Evolutionary conservation across 2,113 vertebrate genomes (phyloP).

Genomic region (Triplophysa dalaica): DNA sequence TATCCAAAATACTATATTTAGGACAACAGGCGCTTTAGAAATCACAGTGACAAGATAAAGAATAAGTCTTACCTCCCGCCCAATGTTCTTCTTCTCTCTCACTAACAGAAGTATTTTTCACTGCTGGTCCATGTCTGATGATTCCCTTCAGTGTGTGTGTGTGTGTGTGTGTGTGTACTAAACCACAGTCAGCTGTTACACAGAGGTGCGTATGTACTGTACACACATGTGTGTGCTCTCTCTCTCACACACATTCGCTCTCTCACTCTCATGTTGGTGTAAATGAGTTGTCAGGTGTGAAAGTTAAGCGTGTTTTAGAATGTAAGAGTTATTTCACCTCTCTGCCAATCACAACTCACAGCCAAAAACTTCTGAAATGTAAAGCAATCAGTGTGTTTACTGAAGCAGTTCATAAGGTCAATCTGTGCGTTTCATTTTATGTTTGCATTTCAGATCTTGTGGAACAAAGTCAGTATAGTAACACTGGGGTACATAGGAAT

Average conservation of each 20-base stretch:
- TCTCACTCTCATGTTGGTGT: slow-evolving; percentile 69
- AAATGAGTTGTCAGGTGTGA: slow-evolving; percentile 65
- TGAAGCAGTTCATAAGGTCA: not conserved
- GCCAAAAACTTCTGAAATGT: slow-evolving; percentile 62
- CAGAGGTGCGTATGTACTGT: slow-evolving; percentile 40
- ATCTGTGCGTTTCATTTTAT: not conserved
- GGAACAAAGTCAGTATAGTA: not conserved
- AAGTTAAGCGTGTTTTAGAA: slow-evolving; percentile 37
- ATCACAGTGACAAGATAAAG: not conserved
- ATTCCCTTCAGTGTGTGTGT: slow-evolving; percentile 51
- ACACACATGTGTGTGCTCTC: slow-evolving; percentile 55
- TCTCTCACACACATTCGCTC: slow-evolving; percentile 53
- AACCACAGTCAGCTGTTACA: slow-evolving; percentile 45
- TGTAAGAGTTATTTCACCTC: slow-evolving; percentile 58
- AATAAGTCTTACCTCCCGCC: not conserved
- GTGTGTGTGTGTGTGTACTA: not conserved
- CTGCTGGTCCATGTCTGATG: slow-evolving; percentile 49
- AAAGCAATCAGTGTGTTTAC: slow-evolving; percentile 64
- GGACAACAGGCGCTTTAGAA: not conserved
- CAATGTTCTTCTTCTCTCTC: not conserved
- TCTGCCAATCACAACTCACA: slow-evolving; percentile 59
- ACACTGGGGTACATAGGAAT: not conserved
- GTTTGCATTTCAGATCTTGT: not conserved
- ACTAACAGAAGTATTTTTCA: not conserved
- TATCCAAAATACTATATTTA: too few relatives aligned